phyloP scores from a whole-genome alignment of 2,113 vertebrate species.

The Cygnus atratus region DNA sequence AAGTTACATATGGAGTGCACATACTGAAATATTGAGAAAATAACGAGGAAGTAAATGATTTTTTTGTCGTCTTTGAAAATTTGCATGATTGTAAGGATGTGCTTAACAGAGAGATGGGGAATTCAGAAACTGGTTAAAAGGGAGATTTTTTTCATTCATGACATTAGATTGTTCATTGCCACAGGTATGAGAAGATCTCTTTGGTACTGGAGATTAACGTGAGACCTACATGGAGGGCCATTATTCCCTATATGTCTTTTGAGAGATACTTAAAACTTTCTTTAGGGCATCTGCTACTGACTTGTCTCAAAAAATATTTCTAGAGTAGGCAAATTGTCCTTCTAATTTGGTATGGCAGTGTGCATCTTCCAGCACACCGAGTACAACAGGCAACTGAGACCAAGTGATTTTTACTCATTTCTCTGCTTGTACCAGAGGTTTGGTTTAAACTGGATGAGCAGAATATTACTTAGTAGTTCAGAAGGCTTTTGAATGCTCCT shows the following conservation, averaged over 20 bases:
- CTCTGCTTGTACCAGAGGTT: background rate
- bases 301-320: background rate
- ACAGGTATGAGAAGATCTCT: background rate
- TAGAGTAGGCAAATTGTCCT: background rate
- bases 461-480: background rate
- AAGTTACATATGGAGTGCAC: background rate
- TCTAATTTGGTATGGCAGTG: background rate
- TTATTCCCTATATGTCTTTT: background rate
- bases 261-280: background rate
- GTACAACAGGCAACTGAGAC: background rate
- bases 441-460: background rate
- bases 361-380: background rate
- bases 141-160: background rate
- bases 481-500: background rate
- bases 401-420: background rate
- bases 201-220: background rate
- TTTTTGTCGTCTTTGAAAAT: background rate
- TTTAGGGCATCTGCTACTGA: background rate
- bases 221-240: background rate
- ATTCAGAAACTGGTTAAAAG: background rate
- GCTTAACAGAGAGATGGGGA: background rate
- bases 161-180: background rate
- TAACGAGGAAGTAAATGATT: background rate
- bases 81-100: background rate
- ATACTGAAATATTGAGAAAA: background rate